Evolutionary conservation across 2,113 vertebrate genomes (phyloP).

Genomic region (Orcinus orca): DNA sequence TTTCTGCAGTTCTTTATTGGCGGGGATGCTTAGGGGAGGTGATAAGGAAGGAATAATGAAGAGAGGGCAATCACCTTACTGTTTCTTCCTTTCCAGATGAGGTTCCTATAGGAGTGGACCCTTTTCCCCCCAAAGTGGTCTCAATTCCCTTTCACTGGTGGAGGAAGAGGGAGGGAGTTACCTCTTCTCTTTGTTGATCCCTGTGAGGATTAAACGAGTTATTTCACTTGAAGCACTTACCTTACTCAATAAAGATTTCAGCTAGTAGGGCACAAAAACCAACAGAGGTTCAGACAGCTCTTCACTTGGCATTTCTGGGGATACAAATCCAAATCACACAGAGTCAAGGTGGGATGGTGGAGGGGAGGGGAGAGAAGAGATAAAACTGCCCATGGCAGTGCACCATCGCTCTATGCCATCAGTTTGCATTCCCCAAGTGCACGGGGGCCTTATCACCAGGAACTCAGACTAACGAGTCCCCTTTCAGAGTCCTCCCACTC

Average conservation of each 20-base stretch:
- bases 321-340: background rate
- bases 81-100: background rate
- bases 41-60: background rate
- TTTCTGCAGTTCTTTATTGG: background rate
- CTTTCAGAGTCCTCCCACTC: background rate
- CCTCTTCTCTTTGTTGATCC: background rate
- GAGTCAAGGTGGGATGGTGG: background rate
- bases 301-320: background rate
- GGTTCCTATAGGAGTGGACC: background rate
- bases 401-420: fast-evolving
- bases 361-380: background rate
- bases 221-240: background rate
- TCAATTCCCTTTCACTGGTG: background rate
- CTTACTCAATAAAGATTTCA: background rate
- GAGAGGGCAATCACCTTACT: background rate
- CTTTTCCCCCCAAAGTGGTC: background rate
- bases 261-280: background rate
- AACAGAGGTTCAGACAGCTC: background rate
- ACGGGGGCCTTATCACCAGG: background rate
- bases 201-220: background rate
- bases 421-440: background rate
- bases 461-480: fast-evolving
- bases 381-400: fast-evolving
- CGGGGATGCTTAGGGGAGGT: background rate
- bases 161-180: background rate